Percentiles rank a stretch among this genome's conserved stretches.
phyloP scores from a whole-genome alignment of 1,140 invertebrate genomes.

The Coelopa frigida region DNA sequence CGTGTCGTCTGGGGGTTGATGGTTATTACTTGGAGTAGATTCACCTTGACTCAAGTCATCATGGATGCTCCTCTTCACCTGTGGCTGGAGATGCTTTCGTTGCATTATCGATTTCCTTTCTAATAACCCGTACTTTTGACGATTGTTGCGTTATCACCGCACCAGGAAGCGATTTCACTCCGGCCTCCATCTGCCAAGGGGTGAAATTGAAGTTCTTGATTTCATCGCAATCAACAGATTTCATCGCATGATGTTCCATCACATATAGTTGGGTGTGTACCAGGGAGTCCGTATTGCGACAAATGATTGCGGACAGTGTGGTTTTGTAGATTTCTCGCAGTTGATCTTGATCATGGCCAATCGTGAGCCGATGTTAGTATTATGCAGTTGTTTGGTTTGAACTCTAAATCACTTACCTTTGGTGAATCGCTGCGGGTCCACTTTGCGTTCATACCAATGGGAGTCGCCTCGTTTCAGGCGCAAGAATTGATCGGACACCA shows the following conservation, averaged over 20 bases:
- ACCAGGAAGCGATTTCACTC: conserved; percentile 20
- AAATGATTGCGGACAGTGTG: conserved; percentile 77
- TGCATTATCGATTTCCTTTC: neutral
- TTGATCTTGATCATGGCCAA: conserved; percentile 56
- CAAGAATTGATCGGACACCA: conserved; percentile 80
- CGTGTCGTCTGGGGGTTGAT: no score
- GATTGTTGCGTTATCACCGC: conserved; percentile 17
- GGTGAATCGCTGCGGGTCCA: conserved; percentile 61
- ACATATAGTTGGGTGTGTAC: conserved; percentile 66
- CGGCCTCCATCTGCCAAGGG: conserved; percentile 47
- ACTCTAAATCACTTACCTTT: conserved; percentile 52
- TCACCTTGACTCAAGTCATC: no score
- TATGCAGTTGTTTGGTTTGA: neutral
- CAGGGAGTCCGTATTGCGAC: conserved; percentile 77
- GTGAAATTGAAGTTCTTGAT: conserved; percentile 52
- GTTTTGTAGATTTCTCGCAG: conserved; percentile 77
- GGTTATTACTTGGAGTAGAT: no score
- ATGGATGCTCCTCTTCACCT: no score
- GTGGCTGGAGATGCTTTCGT: no score
- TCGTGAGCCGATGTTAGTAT: neutral
- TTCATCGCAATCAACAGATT: conserved; percentile 54
- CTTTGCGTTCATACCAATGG: conserved; percentile 76
- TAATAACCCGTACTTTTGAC: conserved; percentile 22
- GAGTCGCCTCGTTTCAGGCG: conserved; percentile 72
- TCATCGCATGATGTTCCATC: conserved; percentile 54